Conservation (phyloP, 2,797 vertebrate genomes). For the Serranus cabrilla region DNA sequence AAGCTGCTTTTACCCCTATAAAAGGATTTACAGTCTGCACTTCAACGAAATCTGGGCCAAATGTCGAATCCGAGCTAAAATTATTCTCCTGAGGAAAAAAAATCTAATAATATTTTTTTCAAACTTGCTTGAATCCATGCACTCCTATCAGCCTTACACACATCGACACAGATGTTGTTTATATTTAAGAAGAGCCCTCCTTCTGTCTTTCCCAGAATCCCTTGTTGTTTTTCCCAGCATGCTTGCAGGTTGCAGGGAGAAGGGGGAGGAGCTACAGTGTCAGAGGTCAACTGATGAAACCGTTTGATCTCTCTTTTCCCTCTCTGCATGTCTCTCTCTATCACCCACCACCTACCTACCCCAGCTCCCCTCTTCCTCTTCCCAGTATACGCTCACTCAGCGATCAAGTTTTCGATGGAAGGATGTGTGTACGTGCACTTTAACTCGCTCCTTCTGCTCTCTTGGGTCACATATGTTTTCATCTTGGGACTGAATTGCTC, state of each 20-base stretch:
- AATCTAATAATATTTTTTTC: slow-evolving; percentile 5
- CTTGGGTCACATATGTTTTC: neutral
- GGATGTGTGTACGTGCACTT: slow-evolving; percentile 43
- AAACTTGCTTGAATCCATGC: neutral
- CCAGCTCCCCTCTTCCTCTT: neutral
- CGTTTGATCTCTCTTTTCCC: slow-evolving; percentile 34
- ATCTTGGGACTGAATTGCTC: slow-evolving; percentile 10
- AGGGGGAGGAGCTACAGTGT: slow-evolving; percentile 51
- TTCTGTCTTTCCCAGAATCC: slow-evolving; percentile 79
- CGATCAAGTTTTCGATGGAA: slow-evolving; percentile 7
- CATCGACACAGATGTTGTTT: slow-evolving; percentile 76
- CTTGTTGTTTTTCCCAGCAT: slow-evolving; percentile 81
- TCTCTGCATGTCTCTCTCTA: slow-evolving; percentile 8
- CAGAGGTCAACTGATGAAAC: slow-evolving; percentile 64
- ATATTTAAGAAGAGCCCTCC: slow-evolving; percentile 59
- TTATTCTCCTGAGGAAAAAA: slow-evolving; percentile 19
- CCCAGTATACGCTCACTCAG: neutral
- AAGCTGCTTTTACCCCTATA: neutral
- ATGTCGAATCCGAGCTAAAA: slow-evolving; percentile 38
- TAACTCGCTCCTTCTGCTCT: slow-evolving; percentile 18
- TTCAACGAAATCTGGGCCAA: slow-evolving; percentile 7
- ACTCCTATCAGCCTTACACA: slow-evolving; percentile 30
- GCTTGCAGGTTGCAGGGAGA: slow-evolving; percentile 66
- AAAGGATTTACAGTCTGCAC: neutral
- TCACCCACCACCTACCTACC: neutral